phyloP scores from a whole-genome alignment of 1,140 invertebrate genomes.

The Hydropsyche tenuis region DNA sequence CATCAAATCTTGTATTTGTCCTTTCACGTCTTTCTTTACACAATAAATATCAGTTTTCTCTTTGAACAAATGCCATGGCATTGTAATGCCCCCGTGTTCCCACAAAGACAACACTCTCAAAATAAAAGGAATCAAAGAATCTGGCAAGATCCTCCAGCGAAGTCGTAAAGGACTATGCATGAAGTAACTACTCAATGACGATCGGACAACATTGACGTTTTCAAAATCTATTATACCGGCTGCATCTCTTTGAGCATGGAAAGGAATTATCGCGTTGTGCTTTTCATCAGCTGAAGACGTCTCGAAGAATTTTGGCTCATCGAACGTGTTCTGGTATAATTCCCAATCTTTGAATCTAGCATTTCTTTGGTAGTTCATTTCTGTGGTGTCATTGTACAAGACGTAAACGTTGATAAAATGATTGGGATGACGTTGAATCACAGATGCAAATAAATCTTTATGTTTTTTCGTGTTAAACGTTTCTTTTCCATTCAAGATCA shows the following conservation, averaged over 20 bases:
- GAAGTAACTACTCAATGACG: constrained; percentile 47
- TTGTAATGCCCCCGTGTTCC: constrained; percentile 46
- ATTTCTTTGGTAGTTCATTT: constrained; percentile 43
- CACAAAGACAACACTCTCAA: constrained; percentile 44
- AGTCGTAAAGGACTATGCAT: constrained; percentile 43
- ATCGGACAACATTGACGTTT: constrained; percentile 44
- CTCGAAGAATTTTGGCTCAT: constrained; percentile 43
- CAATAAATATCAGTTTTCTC: constrained; percentile 42
- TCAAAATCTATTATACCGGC: neutral
- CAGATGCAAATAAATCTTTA: constrained; percentile 22
- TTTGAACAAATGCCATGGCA: constrained; percentile 46
- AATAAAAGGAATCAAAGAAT: constrained; percentile 38
- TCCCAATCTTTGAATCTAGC: constrained; percentile 47
- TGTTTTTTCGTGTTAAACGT: constrained; percentile 36
- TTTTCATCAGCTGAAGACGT: constrained; percentile 43
- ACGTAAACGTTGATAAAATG: constrained; percentile 43
- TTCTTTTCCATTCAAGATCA: constrained; percentile 44
- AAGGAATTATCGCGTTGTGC: neutral
- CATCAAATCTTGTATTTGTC: constrained; percentile 37
- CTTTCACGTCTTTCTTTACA: constrained; percentile 29
- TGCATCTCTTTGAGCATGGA: neutral
- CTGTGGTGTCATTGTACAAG: constrained; percentile 42
- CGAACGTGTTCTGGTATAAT: constrained; percentile 36
- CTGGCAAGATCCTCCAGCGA: constrained; percentile 40
- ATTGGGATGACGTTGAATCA: constrained; percentile 37